Evolutionary conservation across 2,113 vertebrate species (phyloP).

Genomic region (Thamnophis sirtalis): DNA sequence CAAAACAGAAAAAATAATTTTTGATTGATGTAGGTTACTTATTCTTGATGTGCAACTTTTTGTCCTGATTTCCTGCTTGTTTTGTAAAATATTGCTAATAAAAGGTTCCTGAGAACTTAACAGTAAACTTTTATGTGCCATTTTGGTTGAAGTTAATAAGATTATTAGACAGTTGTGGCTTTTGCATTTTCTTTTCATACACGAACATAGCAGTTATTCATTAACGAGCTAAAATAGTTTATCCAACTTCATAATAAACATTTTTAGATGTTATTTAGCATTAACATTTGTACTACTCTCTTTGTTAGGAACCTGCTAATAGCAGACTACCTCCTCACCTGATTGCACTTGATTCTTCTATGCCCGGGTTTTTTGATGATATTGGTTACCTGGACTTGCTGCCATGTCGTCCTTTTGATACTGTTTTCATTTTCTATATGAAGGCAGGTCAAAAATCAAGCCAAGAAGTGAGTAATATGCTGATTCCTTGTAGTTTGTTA

Average conservation of each 20-base stretch:
- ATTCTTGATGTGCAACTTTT: neutral
- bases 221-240: neutral
- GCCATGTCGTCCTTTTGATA: slow-evolving; percentile 93
- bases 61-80: neutral
- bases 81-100: neutral
- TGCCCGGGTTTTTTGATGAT: slow-evolving; percentile 93
- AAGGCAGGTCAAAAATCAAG: slow-evolving; percentile 92
- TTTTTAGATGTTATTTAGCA: neutral
- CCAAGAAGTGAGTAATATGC: slow-evolving; percentile 77
- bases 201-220: neutral
- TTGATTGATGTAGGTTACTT: neutral
- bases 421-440: slow-evolving; percentile 96
- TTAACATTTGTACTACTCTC: neutral
- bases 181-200: neutral
- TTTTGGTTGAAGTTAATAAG: neutral
- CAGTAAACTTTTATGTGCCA: neutral
- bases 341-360: slow-evolving; percentile 88
- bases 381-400: slow-evolving; percentile 91
- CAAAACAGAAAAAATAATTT: neutral
- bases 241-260: neutral
- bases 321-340: slow-evolving; percentile 96
- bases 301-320: slow-evolving; percentile 84
- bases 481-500: neutral
- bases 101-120: neutral
- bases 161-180: neutral